Evolutionary conservation across 2,797 vertebrate genomes (phyloP), one percentile per base, ranked within the genome.

Genomic region (Gouania willdenowi): DNA sequence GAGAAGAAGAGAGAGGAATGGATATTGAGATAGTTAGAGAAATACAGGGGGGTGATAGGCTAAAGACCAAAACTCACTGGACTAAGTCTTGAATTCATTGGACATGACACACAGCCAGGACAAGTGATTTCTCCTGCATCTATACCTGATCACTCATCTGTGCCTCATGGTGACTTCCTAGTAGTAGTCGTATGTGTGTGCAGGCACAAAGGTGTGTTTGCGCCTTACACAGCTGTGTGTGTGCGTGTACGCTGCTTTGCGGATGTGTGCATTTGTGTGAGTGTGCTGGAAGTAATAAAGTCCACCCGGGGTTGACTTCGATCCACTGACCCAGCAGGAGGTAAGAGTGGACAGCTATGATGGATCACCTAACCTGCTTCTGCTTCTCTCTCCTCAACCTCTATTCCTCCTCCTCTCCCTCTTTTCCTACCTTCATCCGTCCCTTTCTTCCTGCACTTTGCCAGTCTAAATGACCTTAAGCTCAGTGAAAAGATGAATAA

Each of bases 271-370:
- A 17, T 8, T 27, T 40, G 51, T 60, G 38, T 63, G 69, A 79
- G 79, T 86, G 90, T 83, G 85, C 86, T 86, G 89, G 90, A 92
- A 94, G 90, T 93, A 93, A 93, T 92, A 92, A 72, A 92, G 90
- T 90, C 89, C 86, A 91, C 85, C 90, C 87, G 90, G 91, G 86
- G 84, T 89, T 77, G 61, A 45, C 73, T 92, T 94, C 90, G 90
- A 92, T 93, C 80, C 89, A 62, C 71, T 91, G 91, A 94, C 91
- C 92, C 91, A 90, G 82, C 88, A 91, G 91, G 90, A 87, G 74
- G 67, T 86, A 51, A 78, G 75, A 88, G 84, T 81, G 92, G 92
- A 94, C 91, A 91, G 91, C 90, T 88, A 83, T 92, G 92, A 95
- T 92, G 90, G 91, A 93, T 94, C 91, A 90, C 90, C 81, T 81